Evolutionary conservation across 2,888 invertebrate species (phyloP).

Genomic region (Athalia cordata): DNA sequence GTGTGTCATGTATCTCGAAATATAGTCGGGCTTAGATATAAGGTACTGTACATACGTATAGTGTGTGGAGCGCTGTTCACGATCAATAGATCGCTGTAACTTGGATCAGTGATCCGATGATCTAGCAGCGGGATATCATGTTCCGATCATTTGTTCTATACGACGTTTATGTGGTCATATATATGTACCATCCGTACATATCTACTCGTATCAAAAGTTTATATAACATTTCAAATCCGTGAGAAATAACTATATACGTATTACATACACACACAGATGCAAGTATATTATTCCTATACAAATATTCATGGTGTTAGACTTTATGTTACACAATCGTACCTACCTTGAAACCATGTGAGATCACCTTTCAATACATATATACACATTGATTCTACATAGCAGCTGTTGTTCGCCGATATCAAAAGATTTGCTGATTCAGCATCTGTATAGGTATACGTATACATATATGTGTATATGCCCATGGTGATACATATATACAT

Average conservation of each 20-base stretch:
- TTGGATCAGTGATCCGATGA: slow-evolving; percentile 65
- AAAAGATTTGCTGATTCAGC: slow-evolving; percentile 65
- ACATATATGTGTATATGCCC: not conserved
- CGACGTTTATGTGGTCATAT: slow-evolving; percentile 64
- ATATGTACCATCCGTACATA: not conserved
- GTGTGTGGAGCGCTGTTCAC: slow-evolving; percentile 65
- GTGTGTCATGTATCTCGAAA: not conserved
- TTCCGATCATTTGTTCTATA: slow-evolving; percentile 68
- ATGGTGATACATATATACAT: not conserved
- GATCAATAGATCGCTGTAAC: slow-evolving; percentile 69
- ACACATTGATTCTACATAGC: not conserved
- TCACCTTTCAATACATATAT: not conserved
- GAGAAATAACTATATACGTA: slow-evolving; percentile 59
- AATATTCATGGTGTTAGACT: not conserved
- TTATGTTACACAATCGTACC: slow-evolving; percentile 28
- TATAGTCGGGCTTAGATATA: not conserved
- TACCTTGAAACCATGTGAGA: not conserved
- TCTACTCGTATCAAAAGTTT: not conserved
- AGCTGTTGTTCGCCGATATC: slow-evolving; percentile 43
- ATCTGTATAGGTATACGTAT: slow-evolving; percentile 46
- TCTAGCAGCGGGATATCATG: slow-evolving; percentile 71
- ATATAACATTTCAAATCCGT: slow-evolving; percentile 62
- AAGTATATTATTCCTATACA: not conserved
- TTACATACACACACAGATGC: slow-evolving; percentile 32
- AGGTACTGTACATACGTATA: slow-evolving; percentile 40